A percentile compares a stretch with the other conserved stretches of the same genome.
phyloP scores from a whole-genome alignment of 2,888 invertebrate genomes.

The Drosophila atroscutellata region DNA sequence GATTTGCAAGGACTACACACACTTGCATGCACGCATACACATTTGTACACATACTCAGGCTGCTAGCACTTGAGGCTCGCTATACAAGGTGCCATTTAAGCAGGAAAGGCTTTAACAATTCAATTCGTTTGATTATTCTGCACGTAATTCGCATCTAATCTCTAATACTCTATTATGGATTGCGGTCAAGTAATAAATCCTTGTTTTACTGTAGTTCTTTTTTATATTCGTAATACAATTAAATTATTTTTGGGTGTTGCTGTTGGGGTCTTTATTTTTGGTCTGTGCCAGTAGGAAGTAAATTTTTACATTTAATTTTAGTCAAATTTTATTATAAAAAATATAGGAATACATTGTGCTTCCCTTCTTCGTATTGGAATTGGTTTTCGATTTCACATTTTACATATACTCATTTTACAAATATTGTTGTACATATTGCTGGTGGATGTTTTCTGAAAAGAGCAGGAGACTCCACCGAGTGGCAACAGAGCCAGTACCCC shows the following conservation, averaged over 20 bases:
- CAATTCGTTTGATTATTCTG: constrained; percentile 3
- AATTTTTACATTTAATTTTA: not conserved
- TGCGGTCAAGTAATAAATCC: constrained; percentile 18
- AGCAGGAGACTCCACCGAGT: not conserved
- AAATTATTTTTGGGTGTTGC: not conserved
- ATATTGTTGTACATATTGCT: constrained; percentile 11
- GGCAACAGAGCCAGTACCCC: not conserved
- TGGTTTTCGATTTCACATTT: not conserved
- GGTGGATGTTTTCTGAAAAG: not conserved
- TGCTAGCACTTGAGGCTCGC: constrained; percentile 14
- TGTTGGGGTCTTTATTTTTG: not conserved
- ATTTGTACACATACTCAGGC: constrained; percentile 53
- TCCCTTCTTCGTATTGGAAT: not conserved
- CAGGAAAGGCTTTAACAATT: constrained; percentile 40
- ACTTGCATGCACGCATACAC: not conserved
- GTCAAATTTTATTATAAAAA: not conserved
- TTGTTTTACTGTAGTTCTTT: constrained; percentile 2
- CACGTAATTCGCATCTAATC: constrained; percentile 5
- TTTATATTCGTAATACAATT: not conserved
- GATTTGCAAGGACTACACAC: constrained; percentile 33
- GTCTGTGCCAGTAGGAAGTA: not conserved
- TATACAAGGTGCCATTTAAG: constrained; percentile 25
- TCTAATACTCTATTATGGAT: constrained; percentile 13
- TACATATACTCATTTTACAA: not conserved
- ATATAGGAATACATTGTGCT: not conserved